Evolutionary conservation across 2,113 vertebrate genomes (phyloP).

Genomic region (Nycticorax nycticorax): DNA sequence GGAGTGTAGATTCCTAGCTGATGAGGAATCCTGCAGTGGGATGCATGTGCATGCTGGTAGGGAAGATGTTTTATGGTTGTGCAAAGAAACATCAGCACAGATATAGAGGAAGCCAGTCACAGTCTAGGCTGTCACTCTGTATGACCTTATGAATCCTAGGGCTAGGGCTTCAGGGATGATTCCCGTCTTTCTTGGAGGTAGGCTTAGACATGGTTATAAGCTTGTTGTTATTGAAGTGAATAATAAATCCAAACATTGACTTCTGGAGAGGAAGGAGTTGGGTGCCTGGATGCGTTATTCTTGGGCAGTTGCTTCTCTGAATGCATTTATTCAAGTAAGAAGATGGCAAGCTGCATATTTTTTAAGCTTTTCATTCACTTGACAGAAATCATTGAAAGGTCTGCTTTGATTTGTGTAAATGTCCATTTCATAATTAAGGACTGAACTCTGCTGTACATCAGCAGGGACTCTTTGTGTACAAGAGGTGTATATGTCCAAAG

Average conservation of each 20-base stretch:
- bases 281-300: neutral
- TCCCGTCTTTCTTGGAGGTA: neutral
- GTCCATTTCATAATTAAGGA: neutral
- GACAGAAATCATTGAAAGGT: neutral
- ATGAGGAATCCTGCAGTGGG: neutral
- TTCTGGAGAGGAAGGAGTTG: neutral
- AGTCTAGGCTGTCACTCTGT: neutral
- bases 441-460: neutral
- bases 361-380: neutral
- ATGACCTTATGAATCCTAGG: neutral
- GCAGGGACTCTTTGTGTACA: neutral
- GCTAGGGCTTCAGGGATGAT: neutral
- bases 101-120: too few species aligned
- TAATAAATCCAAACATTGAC: neutral
- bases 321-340: neutral
- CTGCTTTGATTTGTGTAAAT: neutral
- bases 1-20: neutral
- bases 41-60: rapidly evolving
- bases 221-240: neutral
- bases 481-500: neutral
- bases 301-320: neutral
- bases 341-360: neutral
- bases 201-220: neutral
- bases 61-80: neutral
- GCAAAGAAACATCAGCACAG: too few species aligned